These are phyloP conservation scores for Phenganax marumi DNA, from an alignment of 92 coral and sea anemone species.

Conservation along the genomic window DNA sequence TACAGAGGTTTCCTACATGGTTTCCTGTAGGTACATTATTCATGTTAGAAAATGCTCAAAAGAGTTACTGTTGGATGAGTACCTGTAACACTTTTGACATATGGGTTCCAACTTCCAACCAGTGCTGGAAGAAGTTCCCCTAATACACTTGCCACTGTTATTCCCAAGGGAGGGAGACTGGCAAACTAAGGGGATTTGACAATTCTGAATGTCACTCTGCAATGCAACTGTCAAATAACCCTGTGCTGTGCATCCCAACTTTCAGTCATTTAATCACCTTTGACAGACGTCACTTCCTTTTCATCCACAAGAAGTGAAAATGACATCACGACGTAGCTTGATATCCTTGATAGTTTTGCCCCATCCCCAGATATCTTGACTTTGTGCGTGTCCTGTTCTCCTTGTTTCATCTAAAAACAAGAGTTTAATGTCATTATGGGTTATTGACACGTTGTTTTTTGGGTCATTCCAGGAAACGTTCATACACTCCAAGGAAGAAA, in stretches of 20 bases:
- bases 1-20: no score
- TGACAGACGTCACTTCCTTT: slow-evolving; percentile 50
- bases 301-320: slow-evolving; percentile 43
- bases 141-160: no score
- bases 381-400: slow-evolving; percentile 1
- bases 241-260: neutral
- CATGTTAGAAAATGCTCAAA: slow-evolving; percentile 18
- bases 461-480: neutral
- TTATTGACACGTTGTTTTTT: no score
- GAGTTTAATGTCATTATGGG: slow-evolving; percentile 19
- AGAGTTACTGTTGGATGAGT: slow-evolving; percentile 20
- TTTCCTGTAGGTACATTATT: slow-evolving; percentile 1
- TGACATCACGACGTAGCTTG: slow-evolving; percentile 45
- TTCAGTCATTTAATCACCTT: slow-evolving; percentile 42
- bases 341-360: slow-evolving; percentile 38
- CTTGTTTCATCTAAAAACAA: slow-evolving; percentile 25
- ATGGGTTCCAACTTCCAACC: slow-evolving; percentile 27
- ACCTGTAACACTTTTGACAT: neutral
- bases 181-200: neutral
- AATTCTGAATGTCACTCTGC: slow-evolving; percentile 11
- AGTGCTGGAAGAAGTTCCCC: slow-evolving; percentile 23
- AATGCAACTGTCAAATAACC: neutral
- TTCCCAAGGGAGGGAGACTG: no score
- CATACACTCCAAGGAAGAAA: neutral
- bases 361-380: slow-evolving; percentile 45